phyloP scores from a whole-genome alignment of 2,888 invertebrate species.

The Leptinotarsa haldemani region DNA sequence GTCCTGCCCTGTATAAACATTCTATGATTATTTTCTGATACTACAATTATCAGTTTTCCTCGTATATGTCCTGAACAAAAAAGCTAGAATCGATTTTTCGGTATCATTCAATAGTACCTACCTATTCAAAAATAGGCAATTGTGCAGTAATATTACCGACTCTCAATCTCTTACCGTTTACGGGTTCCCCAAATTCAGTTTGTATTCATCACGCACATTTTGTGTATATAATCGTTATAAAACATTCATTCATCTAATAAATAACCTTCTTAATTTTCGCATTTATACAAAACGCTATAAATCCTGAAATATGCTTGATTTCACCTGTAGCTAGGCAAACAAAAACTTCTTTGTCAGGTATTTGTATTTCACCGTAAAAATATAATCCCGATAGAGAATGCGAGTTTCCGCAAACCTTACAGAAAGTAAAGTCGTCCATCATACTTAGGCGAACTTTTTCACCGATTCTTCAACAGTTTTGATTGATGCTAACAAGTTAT shows the following conservation, averaged over 20 bases:
- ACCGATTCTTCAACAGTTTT: constrained; percentile 21
- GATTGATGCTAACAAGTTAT: constrained; percentile 31
- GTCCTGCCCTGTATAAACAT: too few relatives aligned
- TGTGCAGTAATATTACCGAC: too few relatives aligned
- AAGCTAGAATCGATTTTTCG: too few relatives aligned
- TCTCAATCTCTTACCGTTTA: too few relatives aligned
- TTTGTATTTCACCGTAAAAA: constrained; percentile 12
- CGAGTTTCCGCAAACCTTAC: constrained; percentile 13
- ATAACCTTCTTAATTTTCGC: not conserved
- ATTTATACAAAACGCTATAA: not conserved
- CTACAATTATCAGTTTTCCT: too few relatives aligned
- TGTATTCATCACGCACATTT: too few relatives aligned
- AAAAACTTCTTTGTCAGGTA: constrained; percentile 1
- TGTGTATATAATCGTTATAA: not conserved
- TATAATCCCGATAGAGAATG: constrained; percentile 12
- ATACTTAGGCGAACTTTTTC: constrained; percentile 16
- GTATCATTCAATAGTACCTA: too few relatives aligned
- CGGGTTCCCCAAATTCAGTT: too few relatives aligned
- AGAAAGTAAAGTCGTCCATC: constrained; percentile 22
- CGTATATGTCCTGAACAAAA: too few relatives aligned
- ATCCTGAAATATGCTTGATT: constrained; percentile 11
- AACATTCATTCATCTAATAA: not conserved
- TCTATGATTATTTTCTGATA: too few relatives aligned
- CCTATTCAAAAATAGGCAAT: too few relatives aligned
- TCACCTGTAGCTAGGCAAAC: constrained; percentile 16